Percentiles rank a stretch among this genome's conserved stretches.
These are phyloP conservation scores for Oikopleura dioica DNA, from an alignment of 23 tunicate genomes.

Conservation along the genomic window DNA sequence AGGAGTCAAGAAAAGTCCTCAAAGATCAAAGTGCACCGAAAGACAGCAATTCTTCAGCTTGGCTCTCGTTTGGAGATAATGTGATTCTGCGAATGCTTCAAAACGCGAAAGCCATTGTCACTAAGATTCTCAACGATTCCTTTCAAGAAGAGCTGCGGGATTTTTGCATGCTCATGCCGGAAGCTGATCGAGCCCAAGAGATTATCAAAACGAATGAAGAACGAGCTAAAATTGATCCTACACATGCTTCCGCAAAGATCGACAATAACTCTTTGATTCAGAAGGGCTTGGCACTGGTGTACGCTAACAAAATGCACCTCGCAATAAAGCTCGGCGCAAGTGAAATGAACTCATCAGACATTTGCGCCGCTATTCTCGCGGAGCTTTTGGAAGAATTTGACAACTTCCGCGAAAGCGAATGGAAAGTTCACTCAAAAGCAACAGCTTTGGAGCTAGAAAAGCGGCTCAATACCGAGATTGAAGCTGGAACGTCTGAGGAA, in stretches of 20 bases:
- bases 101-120: too few relatives aligned
- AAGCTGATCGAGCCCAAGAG: background rate
- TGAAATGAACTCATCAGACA: background rate
- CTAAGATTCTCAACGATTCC: background rate
- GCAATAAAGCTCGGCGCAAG: background rate
- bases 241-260: background rate
- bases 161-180: background rate
- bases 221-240: background rate
- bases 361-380: background rate
- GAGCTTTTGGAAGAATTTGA: background rate
- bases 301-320: background rate
- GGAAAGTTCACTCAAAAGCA: too few relatives aligned
- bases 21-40: too few relatives aligned
- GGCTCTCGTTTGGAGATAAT: too few relatives aligned
- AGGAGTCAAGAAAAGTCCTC: too few relatives aligned
- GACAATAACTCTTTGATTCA: background rate
- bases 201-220: background rate
- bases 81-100: too few relatives aligned
- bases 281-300: slow-evolving; percentile 1
- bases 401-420: background rate
- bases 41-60: too few relatives aligned
- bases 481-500: background rate
- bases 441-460: too few relatives aligned
- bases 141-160: background rate
- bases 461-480: too few relatives aligned